Evolutionary conservation across 2,797 vertebrate species (phyloP), one percentile per base, ranked within the genome.

Genomic region (Catharus ustulatus): DNA sequence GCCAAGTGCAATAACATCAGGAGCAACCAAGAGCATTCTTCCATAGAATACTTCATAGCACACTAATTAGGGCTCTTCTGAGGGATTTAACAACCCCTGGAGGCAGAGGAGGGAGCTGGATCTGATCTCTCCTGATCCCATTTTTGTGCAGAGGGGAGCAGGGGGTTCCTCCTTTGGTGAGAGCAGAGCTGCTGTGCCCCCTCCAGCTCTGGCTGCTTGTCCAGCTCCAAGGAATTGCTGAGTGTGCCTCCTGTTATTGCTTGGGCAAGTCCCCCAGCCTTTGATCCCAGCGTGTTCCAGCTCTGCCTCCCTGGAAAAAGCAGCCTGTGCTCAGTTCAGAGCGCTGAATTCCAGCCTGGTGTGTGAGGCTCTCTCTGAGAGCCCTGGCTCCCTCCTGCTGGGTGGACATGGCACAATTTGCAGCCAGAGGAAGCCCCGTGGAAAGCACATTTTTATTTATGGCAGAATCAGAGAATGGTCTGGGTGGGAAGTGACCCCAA

Each of bases 11-110:
- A 81, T 94, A 94, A 87, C 82, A 62, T 95, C 87, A 88, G 54
- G 73, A 94, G 22, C 21, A 6, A 92, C 78, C 61, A 77, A 61
- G 93, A 96, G 79, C 89, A 91, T 89, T 94, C 84, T 80, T 91
- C 93, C 94, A 80, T 46, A 1, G 85, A 91, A 87, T 55, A 85
- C 87, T 77, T 88, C 87, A 80, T 42, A 86, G 94, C 84, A 84
- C 89, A 72, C 82, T 94, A 94, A 96, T 94, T 95, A 91, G 91
- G 73, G 9, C 64, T 89, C 84, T 89, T 96, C 52, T 54, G 89
- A 87, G 93, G 94, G 75, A 24, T 91, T 91, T 64, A 92, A 89
- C 87, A 74, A 72, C 80, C 89, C 72, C 75, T 68, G 89, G 29
- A 80, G 94, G 94, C 94, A 96, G 84, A 77, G 34, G 64, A 87